phyloP scores from a whole-genome alignment of 2,797 vertebrate genomes.

The Ibycter americanus region DNA sequence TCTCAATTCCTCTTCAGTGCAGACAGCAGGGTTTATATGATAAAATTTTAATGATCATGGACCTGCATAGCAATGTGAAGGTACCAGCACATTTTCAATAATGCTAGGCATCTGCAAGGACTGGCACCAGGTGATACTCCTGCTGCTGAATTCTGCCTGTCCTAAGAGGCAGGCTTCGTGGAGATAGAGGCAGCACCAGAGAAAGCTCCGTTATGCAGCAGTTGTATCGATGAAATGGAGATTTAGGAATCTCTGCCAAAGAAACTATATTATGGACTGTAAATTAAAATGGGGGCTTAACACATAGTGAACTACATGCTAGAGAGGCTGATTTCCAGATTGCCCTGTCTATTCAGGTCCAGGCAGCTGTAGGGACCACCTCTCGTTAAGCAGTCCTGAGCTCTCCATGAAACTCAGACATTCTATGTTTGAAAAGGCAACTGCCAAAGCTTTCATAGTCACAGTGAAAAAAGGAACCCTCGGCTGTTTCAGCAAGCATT shows the following conservation, averaged over 20 bases:
- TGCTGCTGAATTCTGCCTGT: constrained; percentile 41
- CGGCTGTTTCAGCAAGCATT: not conserved
- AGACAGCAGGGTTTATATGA: constrained; percentile 74
- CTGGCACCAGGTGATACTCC: constrained; percentile 57
- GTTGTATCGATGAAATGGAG: constrained; percentile 54
- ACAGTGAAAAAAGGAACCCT: not conserved
- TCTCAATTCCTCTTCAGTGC: constrained; percentile 69
- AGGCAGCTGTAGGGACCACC: constrained; percentile 20
- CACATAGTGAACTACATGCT: constrained; percentile 31
- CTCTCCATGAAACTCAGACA: constrained; percentile 9
- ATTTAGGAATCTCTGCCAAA: constrained; percentile 76
- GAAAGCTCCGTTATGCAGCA: constrained; percentile 71
- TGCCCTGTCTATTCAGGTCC: constrained; percentile 41
- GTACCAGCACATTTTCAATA: constrained; percentile 71
- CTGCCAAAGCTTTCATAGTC: not conserved
- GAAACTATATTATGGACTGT: constrained; percentile 69
- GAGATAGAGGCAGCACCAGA: constrained; percentile 54
- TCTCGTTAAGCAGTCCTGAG: not conserved
- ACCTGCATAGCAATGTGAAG: constrained; percentile 74
- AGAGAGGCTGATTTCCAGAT: constrained; percentile 56
- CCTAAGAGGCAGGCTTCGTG: constrained; percentile 47
- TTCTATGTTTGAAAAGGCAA: not conserved
- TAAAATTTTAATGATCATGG: constrained; percentile 79
- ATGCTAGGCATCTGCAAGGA: constrained; percentile 50
- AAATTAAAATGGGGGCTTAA: constrained; percentile 77